Conservation (phyloP, 2,888 invertebrate genomes). For the Ypsolopha scabrella region DNA sequence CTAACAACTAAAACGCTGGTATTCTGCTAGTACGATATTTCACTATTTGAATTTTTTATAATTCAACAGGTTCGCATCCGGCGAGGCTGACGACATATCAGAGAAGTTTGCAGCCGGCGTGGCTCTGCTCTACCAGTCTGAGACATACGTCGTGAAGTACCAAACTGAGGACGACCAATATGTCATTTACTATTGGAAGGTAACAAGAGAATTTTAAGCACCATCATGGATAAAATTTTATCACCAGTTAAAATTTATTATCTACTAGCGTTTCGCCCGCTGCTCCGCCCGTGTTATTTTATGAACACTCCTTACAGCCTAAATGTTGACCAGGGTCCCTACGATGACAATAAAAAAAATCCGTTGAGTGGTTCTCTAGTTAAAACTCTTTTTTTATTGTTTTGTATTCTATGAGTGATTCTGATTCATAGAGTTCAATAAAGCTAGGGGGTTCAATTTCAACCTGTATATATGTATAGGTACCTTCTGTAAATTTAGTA, state of each 20-base stretch:
- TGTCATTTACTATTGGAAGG: slow-evolving; percentile 79
- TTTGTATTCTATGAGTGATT: too few relatives aligned
- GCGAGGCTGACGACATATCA: slow-evolving; percentile 38
- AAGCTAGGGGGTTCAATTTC: too few relatives aligned
- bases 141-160: slow-evolving; percentile 77
- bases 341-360: too few relatives aligned
- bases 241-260: not conserved
- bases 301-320: not conserved
- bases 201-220: slow-evolving; percentile 27
- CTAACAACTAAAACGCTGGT: too few relatives aligned
- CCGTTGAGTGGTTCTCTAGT: too few relatives aligned
- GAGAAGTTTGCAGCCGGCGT: slow-evolving; percentile 34
- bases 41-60: too few relatives aligned
- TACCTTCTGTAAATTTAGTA: too few relatives aligned
- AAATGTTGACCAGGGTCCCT: not conserved
- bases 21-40: too few relatives aligned
- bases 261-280: not conserved
- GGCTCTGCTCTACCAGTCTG: slow-evolving; percentile 72
- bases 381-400: too few relatives aligned
- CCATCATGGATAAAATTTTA: not conserved
- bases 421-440: too few relatives aligned
- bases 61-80: slow-evolving; percentile 33
- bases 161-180: slow-evolving; percentile 61
- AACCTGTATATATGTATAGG: too few relatives aligned
- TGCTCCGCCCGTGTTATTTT: not conserved